Evolutionary conservation across 2,888 invertebrate species (phyloP), one percentile per base, ranked within the genome.

Genomic region (Atethmia centrago): DNA sequence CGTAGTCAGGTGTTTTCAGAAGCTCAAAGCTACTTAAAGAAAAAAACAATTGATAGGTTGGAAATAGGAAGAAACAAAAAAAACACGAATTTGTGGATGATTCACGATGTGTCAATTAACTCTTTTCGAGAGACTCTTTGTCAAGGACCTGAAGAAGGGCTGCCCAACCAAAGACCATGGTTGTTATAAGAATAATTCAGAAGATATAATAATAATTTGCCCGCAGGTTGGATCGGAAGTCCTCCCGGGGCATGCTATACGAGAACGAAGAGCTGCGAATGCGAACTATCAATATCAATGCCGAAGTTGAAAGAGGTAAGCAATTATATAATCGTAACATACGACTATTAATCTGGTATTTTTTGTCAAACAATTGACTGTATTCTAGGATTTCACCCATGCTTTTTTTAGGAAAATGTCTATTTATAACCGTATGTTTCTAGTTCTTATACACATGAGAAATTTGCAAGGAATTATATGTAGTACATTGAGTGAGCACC

Each of bases 231-330:
- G 99, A 99, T 96, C 97, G 98, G 91, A 98, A 98, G 95, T 98
- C 98, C 71, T 98, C 98, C 83, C 97, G 99, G 92, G 99, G 99
- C 84, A 99, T 99, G 98, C 97, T 99, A 88, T 99, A 98, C 96
- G 99, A 99, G 96, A 99, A 99, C 97, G 99, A 99, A 92, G 99
- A 99, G 94, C 96, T 99, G 69, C 97, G 99, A 85, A 95, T 99
- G 91, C 97, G 98, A 89, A 99, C 99, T 51, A 98, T 99, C 92
- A 98, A 98, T 91, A 99, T 99, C 91, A 99, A 98, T 93, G 99
- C 98, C 74, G 99, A 99, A 96, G 98, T 99, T 66, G 99, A 99
- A 95, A 97, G 98, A 97, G 98, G 98, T 98, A 96, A 49, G 5
- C 36, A 36, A 31, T 3, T 31, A 3, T 31, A 31, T 8, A 1